Evolutionary conservation across 2,888 invertebrate species (phyloP).

Genomic region (Sabatieria punctata): DNA sequence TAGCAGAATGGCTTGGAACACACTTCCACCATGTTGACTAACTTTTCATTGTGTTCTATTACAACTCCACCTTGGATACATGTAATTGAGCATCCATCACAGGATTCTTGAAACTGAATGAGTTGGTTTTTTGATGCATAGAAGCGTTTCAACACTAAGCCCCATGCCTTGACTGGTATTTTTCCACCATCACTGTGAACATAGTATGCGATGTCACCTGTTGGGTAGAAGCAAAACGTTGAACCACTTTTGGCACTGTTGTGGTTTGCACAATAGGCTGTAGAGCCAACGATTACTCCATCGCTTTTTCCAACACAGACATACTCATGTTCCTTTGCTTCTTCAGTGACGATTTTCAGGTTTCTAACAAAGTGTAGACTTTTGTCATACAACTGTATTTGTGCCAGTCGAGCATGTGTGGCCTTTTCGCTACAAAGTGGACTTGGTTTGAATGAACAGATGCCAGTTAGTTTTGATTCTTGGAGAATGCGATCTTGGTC

Average conservation of each 20-base stretch:
- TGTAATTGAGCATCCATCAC: not conserved
- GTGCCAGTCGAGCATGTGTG: not conserved
- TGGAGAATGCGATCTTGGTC: not conserved
- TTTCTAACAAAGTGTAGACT: not conserved
- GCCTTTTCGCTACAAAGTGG: not conserved
- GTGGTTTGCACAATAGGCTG: not conserved
- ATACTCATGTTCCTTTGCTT: not conserved
- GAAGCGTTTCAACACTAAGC: not conserved
- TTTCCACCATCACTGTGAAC: not conserved
- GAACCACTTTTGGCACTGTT: not conserved
- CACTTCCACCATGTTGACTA: not conserved
- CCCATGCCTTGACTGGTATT: slow-evolving; percentile 2
- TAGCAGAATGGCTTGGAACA: slow-evolving; percentile 1
- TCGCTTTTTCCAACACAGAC: not conserved
- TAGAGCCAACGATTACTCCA: too few species aligned
- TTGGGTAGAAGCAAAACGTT: not conserved
- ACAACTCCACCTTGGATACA: not conserved
- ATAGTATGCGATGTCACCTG: not conserved
- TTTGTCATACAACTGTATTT: not conserved
- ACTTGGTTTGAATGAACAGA: not conserved
- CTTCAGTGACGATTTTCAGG: not conserved
- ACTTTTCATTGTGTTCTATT: not conserved
- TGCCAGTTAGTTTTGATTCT: not conserved
- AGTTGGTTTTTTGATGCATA: not conserved
- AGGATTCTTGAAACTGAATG: not conserved